Percentiles rank a stretch among this genome's conserved stretches.
phyloP scores from a whole-genome alignment of 2,797 vertebrate genomes.

The Ficedula albicollis region DNA sequence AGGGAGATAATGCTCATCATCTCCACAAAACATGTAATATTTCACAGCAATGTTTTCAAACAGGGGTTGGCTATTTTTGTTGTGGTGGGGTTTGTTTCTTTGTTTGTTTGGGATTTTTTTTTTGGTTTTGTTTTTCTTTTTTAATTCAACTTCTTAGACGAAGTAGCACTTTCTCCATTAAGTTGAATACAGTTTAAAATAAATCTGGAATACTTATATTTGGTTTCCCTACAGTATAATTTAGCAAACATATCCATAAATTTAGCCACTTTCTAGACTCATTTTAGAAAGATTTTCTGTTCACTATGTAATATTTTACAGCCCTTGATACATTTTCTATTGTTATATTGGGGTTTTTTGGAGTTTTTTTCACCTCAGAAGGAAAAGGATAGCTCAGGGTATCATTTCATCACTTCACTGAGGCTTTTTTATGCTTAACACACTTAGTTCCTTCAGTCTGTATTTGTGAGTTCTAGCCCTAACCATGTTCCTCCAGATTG shows the following conservation, averaged over 20 bases:
- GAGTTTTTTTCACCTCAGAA: neutral
- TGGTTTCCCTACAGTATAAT: neutral
- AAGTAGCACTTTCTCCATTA: neutral
- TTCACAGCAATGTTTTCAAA: neutral
- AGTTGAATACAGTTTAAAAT: neutral
- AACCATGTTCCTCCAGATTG: neutral
- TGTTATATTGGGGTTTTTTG: neutral
- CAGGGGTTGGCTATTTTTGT: neutral
- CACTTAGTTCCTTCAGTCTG: neutral
- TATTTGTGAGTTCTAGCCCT: neutral
- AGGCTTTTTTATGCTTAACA: neutral
- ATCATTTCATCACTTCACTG: neutral
- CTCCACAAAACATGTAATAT: neutral
- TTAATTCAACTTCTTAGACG: neutral
- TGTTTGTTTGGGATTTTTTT: neutral
- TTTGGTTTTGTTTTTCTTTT: neutral
- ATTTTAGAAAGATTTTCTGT: neutral
- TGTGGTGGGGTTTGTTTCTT: accelerated
- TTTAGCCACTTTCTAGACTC: neutral
- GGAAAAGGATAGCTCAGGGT: neutral
- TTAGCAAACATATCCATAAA: neutral
- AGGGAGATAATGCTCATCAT: neutral
- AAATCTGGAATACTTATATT: neutral
- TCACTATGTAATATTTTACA: neutral
- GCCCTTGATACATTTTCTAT: neutral